Evolutionary conservation across 2,113 vertebrate genomes (phyloP).

Genomic region (Henicopernis longicauda): DNA sequence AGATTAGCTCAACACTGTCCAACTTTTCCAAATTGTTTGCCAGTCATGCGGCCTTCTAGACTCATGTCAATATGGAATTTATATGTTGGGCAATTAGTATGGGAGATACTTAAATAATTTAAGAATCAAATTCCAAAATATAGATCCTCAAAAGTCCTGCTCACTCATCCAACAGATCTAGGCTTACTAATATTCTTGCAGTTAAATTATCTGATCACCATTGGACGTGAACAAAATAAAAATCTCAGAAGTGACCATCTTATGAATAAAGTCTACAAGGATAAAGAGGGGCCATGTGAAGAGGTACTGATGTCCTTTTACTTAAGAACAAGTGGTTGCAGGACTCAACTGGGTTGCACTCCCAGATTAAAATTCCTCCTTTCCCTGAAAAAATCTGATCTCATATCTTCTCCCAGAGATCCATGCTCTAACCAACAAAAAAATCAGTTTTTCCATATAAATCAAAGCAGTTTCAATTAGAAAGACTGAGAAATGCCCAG

Average conservation of each 20-base stretch:
- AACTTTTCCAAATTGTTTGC: not conserved
- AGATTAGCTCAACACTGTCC: not conserved
- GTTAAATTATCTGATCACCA: not conserved
- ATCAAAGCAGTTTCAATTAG: not conserved
- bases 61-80: not conserved
- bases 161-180: not conserved
- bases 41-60: not conserved
- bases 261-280: not conserved
- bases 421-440: not conserved
- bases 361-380: not conserved
- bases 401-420: not conserved
- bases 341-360: not conserved
- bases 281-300: not conserved
- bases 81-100: not conserved
- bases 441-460: not conserved
- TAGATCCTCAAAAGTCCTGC: not conserved
- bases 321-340: not conserved
- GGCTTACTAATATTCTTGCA: not conserved
- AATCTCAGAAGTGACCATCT: not conserved
- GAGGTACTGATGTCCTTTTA: not conserved
- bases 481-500: not conserved
- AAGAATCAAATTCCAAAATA: not conserved
- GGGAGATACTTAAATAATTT: not conserved
- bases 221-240: not conserved
- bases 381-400: not conserved